These are phyloP conservation scores for Prochilodus magdalenae DNA, from an alignment of 2,113 vertebrate genomes.

Conservation along the genomic window DNA sequence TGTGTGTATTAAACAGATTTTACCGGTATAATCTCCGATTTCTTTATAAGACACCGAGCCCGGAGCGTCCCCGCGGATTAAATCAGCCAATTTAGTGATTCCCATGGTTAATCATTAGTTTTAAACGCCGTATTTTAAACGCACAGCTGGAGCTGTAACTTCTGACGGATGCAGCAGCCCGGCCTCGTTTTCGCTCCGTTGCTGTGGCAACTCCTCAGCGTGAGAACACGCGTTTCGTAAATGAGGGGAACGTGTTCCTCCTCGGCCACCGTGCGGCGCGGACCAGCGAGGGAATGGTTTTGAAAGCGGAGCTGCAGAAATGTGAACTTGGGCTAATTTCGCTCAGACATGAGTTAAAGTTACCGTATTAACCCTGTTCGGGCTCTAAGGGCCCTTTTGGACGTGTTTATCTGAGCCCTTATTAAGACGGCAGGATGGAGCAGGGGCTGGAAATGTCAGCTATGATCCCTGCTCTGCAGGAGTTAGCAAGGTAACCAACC, in stretches of 20 bases:
- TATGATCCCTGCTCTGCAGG: constrained; percentile 93
- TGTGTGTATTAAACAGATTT: background rate
- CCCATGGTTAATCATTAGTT: constrained; percentile 64
- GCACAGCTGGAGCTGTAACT: background rate
- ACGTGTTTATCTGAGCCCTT: background rate
- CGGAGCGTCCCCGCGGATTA: constrained; percentile 71
- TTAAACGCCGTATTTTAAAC: background rate
- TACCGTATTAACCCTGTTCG: background rate
- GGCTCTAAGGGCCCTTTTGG: background rate
- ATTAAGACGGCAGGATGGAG: constrained; percentile 70
- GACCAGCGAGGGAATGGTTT: constrained; percentile 6
- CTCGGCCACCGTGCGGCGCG: background rate
- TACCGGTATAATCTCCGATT: constrained; percentile 76
- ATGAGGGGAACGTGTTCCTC: background rate
- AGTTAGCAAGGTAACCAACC: constrained; percentile 90
- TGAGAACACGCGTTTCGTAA: background rate
- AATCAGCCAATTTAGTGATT: constrained; percentile 74
- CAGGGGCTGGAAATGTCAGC: constrained; percentile 90
- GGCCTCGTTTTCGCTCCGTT: background rate
- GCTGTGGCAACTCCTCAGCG: background rate
- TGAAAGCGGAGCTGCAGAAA: constrained; percentile 6
- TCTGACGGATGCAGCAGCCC: background rate
- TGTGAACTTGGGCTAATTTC: background rate
- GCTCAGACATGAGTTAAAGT: no score
- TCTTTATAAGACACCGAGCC: constrained; percentile 66